Evolutionary conservation across 1,140 invertebrate species (phyloP), one percentile per base, ranked within the genome.

Genomic region (Papilio helenus): DNA sequence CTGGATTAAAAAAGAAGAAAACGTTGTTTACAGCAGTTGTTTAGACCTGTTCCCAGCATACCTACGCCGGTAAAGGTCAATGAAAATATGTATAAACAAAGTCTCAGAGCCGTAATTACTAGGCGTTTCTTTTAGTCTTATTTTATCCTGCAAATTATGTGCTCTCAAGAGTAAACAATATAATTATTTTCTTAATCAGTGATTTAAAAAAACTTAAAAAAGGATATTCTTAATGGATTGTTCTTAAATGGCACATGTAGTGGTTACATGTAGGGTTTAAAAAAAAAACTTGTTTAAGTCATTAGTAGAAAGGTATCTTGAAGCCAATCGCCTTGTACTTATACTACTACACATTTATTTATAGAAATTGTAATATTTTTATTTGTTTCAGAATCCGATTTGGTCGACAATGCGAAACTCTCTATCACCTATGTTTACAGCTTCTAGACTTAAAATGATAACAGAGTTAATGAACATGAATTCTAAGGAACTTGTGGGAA

Each of bases 391-490:
- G 91, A 90, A 90, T 79, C 91, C 91, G 39, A 82, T 88, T 79
- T 93, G 90, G 91, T 80, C 83, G 0, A 46, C 82, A 9, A 88
- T 92, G 82, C 84, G 89, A 51, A 81, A 87, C 23, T 87, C 90
- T 42, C 26, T 93, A 1, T 86, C 90, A 0, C 90, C 90, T 1
- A 87, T 92, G 87, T 93, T 93, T 76, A 93, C 91, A 8, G 83
- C 88, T 1, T 42, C 76, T 12, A 83, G 87, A 0, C 73, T 93
- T 42, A 90, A 86, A 49, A 79, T 72, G 20, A 61, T 89, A 26
- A 89, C 89, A 12, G 86, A 91, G 10, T 81, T 92, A 1, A 93
- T 93, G 91, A 93, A 92, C 49, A 65, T 81, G 16, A 93, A 93
- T 73, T 85, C 89, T 5, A 79, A 55, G 3, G 84, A 91, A 71